Conservation (phyloP, 2,888 invertebrate species). For the Vannuccia rotundouncinata region DNA sequence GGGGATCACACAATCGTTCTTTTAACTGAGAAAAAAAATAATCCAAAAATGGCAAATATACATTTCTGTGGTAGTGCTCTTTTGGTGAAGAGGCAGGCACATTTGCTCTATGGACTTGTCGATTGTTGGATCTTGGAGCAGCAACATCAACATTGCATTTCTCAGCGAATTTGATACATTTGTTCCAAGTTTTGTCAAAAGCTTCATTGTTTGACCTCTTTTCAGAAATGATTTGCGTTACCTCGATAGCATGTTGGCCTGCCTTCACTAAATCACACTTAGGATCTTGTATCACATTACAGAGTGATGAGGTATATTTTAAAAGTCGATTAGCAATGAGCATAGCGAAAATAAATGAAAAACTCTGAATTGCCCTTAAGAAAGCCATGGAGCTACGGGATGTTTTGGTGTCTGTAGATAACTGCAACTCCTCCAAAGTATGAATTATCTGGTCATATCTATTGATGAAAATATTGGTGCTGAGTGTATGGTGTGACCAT, state of each 20-base stretch:
- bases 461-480: neutral
- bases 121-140: slow-evolving; percentile 26
- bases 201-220: slow-evolving; percentile 26
- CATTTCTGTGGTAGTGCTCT: slow-evolving; percentile 24
- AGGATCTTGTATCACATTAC: slow-evolving; percentile 23
- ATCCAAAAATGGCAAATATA: slow-evolving; percentile 24
- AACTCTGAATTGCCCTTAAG: slow-evolving; percentile 26
- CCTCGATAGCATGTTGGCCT: slow-evolving; percentile 26
- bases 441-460: slow-evolving; percentile 26
- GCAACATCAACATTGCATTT: slow-evolving; percentile 26
- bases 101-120: slow-evolving; percentile 26
- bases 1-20: slow-evolving; percentile 26
- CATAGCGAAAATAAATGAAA: slow-evolving; percentile 20
- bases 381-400: slow-evolving; percentile 24
- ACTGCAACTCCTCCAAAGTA: slow-evolving; percentile 26
- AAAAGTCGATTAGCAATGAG: slow-evolving; percentile 26
- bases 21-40: slow-evolving; percentile 23
- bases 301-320: slow-evolving; percentile 26
- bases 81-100: slow-evolving; percentile 24
- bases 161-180: slow-evolving; percentile 21
- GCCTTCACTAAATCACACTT: slow-evolving; percentile 26
- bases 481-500: neutral
- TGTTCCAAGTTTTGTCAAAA: slow-evolving; percentile 21
- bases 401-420: slow-evolving; percentile 24
- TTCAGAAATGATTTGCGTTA: slow-evolving; percentile 23